Base-by-base conservation (phyloP, 1,140 invertebrate genomes). In the Solenopsis fugax region DNA sequence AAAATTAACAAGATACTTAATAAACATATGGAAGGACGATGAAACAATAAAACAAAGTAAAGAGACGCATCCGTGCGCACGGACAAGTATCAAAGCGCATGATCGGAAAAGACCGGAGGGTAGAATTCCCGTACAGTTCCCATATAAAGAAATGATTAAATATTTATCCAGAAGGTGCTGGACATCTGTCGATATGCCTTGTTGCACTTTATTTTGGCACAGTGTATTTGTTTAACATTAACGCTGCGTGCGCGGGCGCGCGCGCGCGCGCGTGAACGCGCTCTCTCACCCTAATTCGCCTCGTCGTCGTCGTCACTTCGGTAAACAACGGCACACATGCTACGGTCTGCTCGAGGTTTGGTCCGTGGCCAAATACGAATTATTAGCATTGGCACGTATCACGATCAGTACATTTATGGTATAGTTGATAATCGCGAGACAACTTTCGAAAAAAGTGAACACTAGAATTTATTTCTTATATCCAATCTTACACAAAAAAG, bases 161-260 rank as follows among this genome's bases (percentile, higher is more conserved):
- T 93, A 93, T 93, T 93, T 93, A 93, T 93, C 88, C 87, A 88
- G 80, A 85, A 87, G 84, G 87, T 76, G 89, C 88, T 82, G 91
- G 92, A 93, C 93, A 93, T 93, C 93, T 93, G 92, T 93, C 92
- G 87, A 69, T 41, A 82, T 56, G 90, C 82, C 90, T 92, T 91
- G 90, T 93, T 93, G 90, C 90, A 93, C 91, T 93, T 93, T 93
- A 93, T 93, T 93, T 93, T 92, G 88, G 73, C 88, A 76, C 56
- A 80, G 69, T 82, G 65, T 93, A 92, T 93, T 93, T 93, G 90
- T 93, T 93, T 92, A 93, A 93, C 92, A 93, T 93, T 93, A 93
- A 93, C 93, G 90, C 93, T 77, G 75, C 75, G 75, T 73, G 78
- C 37, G 69, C 37, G 78, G 24, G 69, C 37, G 34, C 12, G 50